A percentile compares a stretch with the other conserved stretches of the same genome.
These are phyloP conservation scores for Folsomia candida DNA, from an alignment of 2,888 invertebrate species.

Conservation along the genomic window DNA sequence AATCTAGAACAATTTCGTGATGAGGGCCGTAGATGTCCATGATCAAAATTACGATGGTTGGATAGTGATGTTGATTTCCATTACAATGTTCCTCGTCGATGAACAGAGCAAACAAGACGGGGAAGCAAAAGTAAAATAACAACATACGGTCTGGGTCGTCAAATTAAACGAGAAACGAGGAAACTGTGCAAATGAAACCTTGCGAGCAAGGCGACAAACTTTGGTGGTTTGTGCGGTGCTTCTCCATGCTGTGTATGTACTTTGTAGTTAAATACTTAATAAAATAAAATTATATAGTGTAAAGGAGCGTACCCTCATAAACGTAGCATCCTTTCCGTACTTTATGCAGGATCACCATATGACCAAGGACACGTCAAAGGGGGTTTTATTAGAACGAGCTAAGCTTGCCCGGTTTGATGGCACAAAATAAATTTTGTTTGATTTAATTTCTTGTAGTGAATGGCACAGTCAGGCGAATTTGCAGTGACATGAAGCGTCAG, in stretches of 20 bases:
- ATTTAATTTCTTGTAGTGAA: background rate
- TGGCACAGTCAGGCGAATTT: background rate
- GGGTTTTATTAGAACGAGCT: background rate
- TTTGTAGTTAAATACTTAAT: background rate
- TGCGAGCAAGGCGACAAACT: background rate
- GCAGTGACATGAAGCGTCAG: background rate
- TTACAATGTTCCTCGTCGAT: background rate
- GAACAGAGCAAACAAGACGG: background rate
- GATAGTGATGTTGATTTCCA: background rate
- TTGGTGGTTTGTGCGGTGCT: background rate
- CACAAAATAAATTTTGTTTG: background rate
- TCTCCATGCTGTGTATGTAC: background rate
- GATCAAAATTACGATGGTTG: background rate
- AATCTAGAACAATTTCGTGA: background rate
- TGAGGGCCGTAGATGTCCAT: background rate
- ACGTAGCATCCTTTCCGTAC: background rate
- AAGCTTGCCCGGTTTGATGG: background rate
- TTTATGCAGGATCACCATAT: background rate
- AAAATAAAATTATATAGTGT: background rate
- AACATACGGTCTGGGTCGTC: background rate
- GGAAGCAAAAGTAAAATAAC: background rate
- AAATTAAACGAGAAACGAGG: background rate
- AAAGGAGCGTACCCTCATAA: background rate
- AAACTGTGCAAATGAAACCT: background rate
- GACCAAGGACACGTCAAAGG: background rate